These are phyloP conservation scores for Syngnathus floridae DNA, from an alignment of 2,113 vertebrate genomes.

Conservation along the genomic window DNA sequence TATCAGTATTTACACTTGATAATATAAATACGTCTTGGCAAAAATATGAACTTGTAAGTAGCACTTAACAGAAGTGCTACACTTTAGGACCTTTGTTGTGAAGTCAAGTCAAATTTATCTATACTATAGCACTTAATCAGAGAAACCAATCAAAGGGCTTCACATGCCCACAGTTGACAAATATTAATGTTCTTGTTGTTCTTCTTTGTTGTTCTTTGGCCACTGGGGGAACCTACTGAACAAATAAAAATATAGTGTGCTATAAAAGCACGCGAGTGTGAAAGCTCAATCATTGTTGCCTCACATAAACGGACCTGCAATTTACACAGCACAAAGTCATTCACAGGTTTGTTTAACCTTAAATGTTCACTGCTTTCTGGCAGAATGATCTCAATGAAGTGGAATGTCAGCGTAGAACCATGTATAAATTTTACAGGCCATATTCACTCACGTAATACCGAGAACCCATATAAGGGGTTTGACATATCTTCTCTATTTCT, in stretches of 20 bases:
- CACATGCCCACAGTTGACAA: too few relatives aligned
- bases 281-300: conserved; percentile 11
- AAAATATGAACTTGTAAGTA: neutral
- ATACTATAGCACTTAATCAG: too few relatives aligned
- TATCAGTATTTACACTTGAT: neutral
- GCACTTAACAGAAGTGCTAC: neutral
- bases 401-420: neutral
- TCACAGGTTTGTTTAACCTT: conserved; percentile 1
- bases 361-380: conserved; percentile 3
- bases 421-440: conserved; percentile 1
- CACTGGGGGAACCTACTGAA: conserved; percentile 15
- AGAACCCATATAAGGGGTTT: conserved; percentile 9
- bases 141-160: too few relatives aligned
- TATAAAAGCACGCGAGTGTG: conserved; percentile 13
- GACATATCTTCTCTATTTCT: neutral
- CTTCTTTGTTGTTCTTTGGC: conserved; percentile 15
- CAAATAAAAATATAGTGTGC: conserved; percentile 21
- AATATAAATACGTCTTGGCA: neutral
- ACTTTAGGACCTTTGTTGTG: neutral
- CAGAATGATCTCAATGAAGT: neutral
- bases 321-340: conserved; percentile 5
- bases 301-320: neutral
- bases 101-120: too few relatives aligned
- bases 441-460: conserved; percentile 1
- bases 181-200: neutral